Evolutionary conservation across 2,888 invertebrate species (phyloP), one percentile per base, ranked within the genome.

Genomic region (Mimumesa dahlbomi): DNA sequence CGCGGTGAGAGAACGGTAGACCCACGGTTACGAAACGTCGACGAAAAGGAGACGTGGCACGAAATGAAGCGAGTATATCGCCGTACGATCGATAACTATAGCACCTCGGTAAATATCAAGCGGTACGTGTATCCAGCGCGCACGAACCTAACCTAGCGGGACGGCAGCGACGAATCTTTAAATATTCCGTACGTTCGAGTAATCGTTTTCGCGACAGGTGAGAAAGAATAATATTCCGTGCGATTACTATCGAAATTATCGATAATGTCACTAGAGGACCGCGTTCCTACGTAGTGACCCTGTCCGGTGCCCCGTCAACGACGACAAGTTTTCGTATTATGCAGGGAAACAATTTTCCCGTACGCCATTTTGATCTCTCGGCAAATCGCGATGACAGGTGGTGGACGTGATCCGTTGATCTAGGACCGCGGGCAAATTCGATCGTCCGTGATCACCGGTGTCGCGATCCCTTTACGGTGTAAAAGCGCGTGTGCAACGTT

Each of bases 31-130:
- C 68, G 73, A 74, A 68, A 74, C 64, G 53, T n/a, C 40, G 53
- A 50, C 29, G 45, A 25, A 25, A 46, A 59, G 36, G 62, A 63
- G 56, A 67, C 65, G 67, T 62, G 62, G 68, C 68, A 69, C 72
- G 71, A 79, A 79, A 79, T 71, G 79, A 75, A 73, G 67, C 73
- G 63, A 70, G 67, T 14, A 56, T 78, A 70, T 78, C 38, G 43
- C 34, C 56, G 66, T 40, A 46, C 73, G 77, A 78, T 78, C 77
- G 78, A 78, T 78, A 77, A 75, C 76, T 77, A 72, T 72, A 79
- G 72, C 59, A 65, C 50, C 73, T 54, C 45, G 62, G 54, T 54
- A 59, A 79, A 67, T 76, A 79, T 64, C 67, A 54, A 67, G 57
- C 66, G 54, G 67, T 54, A 63, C 61, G 66, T 71, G 38, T 58